These are phyloP conservation scores for Schizaphis graminum DNA, from an alignment of 2,888 invertebrate species.

Conservation along the genomic window DNA sequence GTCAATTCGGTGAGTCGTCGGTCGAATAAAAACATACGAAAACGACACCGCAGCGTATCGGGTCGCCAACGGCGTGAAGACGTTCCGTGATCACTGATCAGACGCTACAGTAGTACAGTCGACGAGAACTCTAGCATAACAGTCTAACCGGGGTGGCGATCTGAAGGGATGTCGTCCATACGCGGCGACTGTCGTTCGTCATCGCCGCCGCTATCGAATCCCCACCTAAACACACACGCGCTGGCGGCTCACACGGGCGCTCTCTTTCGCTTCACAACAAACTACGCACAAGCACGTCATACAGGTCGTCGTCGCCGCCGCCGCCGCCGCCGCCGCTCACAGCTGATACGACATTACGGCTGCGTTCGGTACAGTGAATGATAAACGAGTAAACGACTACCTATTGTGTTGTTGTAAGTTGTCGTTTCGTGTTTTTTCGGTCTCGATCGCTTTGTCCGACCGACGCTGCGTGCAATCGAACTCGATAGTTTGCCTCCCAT, in stretches of 20 bases:
- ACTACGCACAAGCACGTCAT: background rate
- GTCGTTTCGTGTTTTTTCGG: no score
- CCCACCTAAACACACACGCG: background rate
- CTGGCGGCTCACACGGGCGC: background rate
- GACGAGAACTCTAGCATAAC: background rate
- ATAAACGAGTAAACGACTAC: no score
- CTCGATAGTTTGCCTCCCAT: background rate
- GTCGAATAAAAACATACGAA: background rate
- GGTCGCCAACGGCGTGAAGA: background rate
- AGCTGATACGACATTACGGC: background rate
- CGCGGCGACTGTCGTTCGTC: background rate
- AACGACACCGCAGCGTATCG: background rate
- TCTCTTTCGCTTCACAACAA: background rate
- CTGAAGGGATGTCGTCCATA: background rate
- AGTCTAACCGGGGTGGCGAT: background rate
- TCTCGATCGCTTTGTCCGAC: background rate
- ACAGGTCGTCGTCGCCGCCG: no score
- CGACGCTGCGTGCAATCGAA: background rate
- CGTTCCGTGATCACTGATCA: no score
- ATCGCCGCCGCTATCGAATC: background rate
- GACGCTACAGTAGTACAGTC: no score
- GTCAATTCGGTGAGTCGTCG: background rate
- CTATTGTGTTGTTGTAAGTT: background rate
- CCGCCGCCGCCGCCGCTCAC: background rate
- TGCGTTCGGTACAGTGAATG: background rate